Base-by-base conservation (phyloP, 2,797 vertebrate species). In the Labroides dimidiatus region DNA sequence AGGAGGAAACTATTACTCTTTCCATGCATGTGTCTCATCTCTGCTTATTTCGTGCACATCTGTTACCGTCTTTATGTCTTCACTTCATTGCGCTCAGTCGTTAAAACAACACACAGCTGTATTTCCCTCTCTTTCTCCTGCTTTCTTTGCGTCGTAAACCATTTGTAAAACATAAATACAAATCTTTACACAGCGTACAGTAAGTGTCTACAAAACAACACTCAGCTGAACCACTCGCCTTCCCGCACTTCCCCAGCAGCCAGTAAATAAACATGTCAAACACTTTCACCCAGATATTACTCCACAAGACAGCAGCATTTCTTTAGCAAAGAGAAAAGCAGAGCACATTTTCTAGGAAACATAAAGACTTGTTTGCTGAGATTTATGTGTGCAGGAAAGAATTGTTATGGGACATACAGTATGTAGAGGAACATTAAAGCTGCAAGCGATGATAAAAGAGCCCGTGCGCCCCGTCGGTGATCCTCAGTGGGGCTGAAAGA, bases 181-280 rank as follows among this genome's bases (percentile, higher is more conserved):
- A n/a, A 59, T 60, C 41, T 71, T 75, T 55, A 62, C 69, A 66
- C 41, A 59, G 39, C 41, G 45, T 43, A 39, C 33, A 36, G 16
- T 39, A 33, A 24, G 10, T 15, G n/a, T 69, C 20, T 43, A 61
- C 10, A 50, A 14, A 42, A n/a, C 14, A 17, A 6, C 43, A 16
- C 47, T 64, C 33, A 75, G 47, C 69, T 16, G 47, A 68, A 61
- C 24, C 55, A 15, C 58, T 61, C 17, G 8, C 70, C 64, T 70
- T 50, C 21, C 23, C 56, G 59, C 45, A 55, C 58, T 58, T 73
- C 61, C 66, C 11, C 33, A 55, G 53, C 66, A 56, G 62, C 44
- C 53, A 51, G 64, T 70, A 84, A 69, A 78, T 69, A 81, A 84
- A 80, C 75, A 69, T 69, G 68, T 76, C 76, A 37, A 56, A 60